phyloP scores from a whole-genome alignment of 35 echinoderm and acorn worm species.

The Ophiothrix spiculata region DNA sequence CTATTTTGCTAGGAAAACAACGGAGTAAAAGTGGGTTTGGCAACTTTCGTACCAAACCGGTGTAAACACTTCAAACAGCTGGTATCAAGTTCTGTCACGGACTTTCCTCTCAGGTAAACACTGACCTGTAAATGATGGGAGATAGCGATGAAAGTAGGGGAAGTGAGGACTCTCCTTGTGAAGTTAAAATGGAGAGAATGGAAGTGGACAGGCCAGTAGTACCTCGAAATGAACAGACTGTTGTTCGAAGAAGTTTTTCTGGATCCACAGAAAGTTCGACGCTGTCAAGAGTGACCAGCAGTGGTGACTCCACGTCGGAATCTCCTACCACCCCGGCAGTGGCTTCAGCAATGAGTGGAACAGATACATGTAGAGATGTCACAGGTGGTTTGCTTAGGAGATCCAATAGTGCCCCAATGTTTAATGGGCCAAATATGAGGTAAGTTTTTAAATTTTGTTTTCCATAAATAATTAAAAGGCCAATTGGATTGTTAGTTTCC shows the following conservation, averaged over 20 bases:
- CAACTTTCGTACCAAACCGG: not conserved
- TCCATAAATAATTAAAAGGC: too few species aligned
- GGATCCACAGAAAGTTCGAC: not conserved
- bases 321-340: not conserved
- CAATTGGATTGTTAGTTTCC: too few species aligned
- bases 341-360: not conserved
- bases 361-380: not conserved
- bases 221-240: not conserved
- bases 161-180: not conserved
- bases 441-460: slow-evolving; percentile 12
- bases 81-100: not conserved
- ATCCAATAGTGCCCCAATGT: slow-evolving; percentile 97
- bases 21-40: not conserved
- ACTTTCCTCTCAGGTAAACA: not conserved
- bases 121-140: not conserved
- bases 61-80: not conserved
- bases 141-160: not conserved
- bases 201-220: not conserved
- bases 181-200: not conserved
- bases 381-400: slow-evolving; percentile 52
- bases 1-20: not conserved
- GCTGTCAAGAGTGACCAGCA: too few species aligned
- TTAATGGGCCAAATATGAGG: slow-evolving; percentile 93
- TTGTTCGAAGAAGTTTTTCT: not conserved
- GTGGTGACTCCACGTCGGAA: not conserved